Conservation (phyloP, 2,113 vertebrate genomes). For the Scopus umbretta region DNA sequence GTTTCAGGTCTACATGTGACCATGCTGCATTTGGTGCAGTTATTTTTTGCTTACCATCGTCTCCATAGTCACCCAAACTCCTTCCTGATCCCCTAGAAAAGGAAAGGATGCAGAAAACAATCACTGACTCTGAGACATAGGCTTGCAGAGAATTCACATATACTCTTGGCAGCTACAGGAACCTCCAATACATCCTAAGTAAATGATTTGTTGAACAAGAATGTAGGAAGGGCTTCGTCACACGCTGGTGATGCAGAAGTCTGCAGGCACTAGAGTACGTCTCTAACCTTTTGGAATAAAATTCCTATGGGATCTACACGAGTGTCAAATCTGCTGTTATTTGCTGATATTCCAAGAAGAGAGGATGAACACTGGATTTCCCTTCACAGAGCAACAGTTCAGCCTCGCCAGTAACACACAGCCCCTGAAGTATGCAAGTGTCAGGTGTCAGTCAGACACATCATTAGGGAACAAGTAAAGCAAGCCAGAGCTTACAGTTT, state of each 20-base stretch:
- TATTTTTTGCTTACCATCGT: constrained; percentile 50
- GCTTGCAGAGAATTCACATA: not conserved
- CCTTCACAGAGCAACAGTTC: not conserved
- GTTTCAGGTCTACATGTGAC: not conserved
- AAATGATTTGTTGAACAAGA: not conserved
- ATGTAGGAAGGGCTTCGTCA: not conserved
- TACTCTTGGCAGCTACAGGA: not conserved
- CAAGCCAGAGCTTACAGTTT: not conserved
- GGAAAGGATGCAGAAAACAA: not conserved
- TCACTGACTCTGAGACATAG: not conserved
- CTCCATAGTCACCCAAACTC: not conserved
- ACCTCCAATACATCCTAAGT: not conserved
- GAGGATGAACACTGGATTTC: not conserved
- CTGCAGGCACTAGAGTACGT: not conserved
- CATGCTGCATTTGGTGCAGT: not conserved
- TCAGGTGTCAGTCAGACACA: not conserved
- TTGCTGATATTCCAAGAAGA: not conserved
- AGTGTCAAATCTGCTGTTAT: not conserved
- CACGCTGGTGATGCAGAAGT: not conserved
- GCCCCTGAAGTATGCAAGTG: not conserved
- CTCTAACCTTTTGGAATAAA: not conserved
- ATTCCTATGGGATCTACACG: not conserved
- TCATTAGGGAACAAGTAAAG: not conserved
- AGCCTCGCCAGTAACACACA: not conserved
- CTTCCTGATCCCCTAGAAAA: constrained; percentile 25